Evolutionary conservation across 2,797 vertebrate species (phyloP).

Genomic region (Ataeniobius toweri): DNA sequence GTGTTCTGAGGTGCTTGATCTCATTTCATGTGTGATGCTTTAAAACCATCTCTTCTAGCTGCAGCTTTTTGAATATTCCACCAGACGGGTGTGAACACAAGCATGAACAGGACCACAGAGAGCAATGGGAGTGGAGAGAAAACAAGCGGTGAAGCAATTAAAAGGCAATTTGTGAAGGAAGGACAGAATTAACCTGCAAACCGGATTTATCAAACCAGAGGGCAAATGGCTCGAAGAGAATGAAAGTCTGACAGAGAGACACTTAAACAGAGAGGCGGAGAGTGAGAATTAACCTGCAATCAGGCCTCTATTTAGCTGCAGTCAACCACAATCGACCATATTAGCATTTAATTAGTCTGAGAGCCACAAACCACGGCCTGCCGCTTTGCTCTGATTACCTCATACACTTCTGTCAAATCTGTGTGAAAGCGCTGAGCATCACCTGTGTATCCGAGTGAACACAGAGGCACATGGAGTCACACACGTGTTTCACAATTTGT

Average conservation of each 20-base stretch:
- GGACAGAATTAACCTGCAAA: constrained; percentile 45
- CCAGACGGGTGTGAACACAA: neutral
- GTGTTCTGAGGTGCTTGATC: neutral
- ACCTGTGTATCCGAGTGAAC: constrained; percentile 8
- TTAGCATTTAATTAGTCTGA: constrained; percentile 71
- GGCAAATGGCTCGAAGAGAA: constrained; percentile 21
- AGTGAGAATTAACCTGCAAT: constrained; percentile 72
- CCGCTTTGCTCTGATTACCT: constrained; percentile 62
- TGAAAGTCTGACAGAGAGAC: constrained; percentile 27
- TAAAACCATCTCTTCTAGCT: neutral
- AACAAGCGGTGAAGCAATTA: constrained; percentile 28
- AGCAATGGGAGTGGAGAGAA: neutral
- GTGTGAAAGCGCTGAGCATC: constrained; percentile 9
- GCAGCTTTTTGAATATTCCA: neutral
- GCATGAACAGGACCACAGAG: neutral
- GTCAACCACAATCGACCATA: constrained; percentile 64
- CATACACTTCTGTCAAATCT: constrained; percentile 26
- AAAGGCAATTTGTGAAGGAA: constrained; percentile 41
- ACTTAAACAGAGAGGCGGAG: constrained; percentile 18
- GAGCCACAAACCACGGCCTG: constrained; percentile 55
- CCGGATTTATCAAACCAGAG: constrained; percentile 16
- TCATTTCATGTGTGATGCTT: neutral
- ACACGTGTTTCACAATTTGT: neutral
- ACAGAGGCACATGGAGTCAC: neutral
- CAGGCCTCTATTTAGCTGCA: constrained; percentile 65